Evolutionary conservation across 2,888 invertebrate species (phyloP).

Genomic region (Tetranychus truncatus): DNA sequence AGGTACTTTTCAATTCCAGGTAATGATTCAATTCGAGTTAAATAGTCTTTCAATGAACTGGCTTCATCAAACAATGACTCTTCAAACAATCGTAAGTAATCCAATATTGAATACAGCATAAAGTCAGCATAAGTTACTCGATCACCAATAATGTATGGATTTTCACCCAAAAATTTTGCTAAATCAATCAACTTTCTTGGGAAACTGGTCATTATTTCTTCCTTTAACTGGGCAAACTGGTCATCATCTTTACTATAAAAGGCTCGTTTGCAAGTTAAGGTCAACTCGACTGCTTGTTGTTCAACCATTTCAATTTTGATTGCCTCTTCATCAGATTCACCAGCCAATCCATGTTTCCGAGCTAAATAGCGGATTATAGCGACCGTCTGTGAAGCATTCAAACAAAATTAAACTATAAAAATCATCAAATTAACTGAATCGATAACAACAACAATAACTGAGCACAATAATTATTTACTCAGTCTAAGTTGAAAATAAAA

Average conservation of each 20-base stretch:
- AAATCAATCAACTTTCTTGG: background rate
- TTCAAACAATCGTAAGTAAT: slow-evolving; percentile 4
- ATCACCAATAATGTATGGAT: slow-evolving; percentile 10
- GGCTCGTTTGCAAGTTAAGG: slow-evolving; percentile 31
- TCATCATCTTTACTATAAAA: slow-evolving; percentile 30
- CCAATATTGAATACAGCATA: background rate
- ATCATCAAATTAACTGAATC: background rate
- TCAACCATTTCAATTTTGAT: slow-evolving; percentile 33
- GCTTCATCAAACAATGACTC: background rate
- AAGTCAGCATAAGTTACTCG: slow-evolving; percentile 12
- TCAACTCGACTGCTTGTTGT: slow-evolving; percentile 34
- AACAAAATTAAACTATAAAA: background rate
- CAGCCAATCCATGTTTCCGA: slow-evolving; percentile 34
- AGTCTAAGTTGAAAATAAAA: too few species aligned
- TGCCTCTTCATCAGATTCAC: slow-evolving; percentile 32
- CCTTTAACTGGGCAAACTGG: slow-evolving; percentile 28
- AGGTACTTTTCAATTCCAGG: slow-evolving; percentile 5
- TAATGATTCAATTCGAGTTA: slow-evolving; percentile 9
- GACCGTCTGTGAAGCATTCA: slow-evolving; percentile 29
- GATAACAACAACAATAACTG: too few species aligned
- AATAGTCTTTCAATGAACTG: slow-evolving; percentile 4
- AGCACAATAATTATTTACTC: slow-evolving; percentile 21
- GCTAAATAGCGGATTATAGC: slow-evolving; percentile 33
- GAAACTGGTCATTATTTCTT: background rate
- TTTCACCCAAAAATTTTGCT: slow-evolving; percentile 9